A percentile compares a stretch with the other conserved stretches of the same genome.
Conservation (phyloP, 37 sponge, comb jelly and placozoan species). For the Dysidea cf. avara region DNA sequence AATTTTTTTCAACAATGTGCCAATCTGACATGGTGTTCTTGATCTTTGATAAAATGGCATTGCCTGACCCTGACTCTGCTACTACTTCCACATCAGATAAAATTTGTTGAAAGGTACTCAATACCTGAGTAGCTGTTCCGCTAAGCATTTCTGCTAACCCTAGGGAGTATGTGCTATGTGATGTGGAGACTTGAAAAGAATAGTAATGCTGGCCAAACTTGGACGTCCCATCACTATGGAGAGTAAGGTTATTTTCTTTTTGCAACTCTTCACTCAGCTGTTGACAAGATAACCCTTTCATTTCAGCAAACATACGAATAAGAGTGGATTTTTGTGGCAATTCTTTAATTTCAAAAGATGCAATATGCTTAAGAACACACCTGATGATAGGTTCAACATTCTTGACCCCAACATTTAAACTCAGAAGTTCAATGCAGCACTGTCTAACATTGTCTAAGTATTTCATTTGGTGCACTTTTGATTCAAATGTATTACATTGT, state of each 20-base stretch:
- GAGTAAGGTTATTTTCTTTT: background rate
- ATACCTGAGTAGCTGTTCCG: conserved; percentile 4
- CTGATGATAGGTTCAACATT: background rate
- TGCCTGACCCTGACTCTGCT: background rate
- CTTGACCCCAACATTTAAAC: background rate
- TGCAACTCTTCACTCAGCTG: background rate
- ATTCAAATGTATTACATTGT: too few species aligned
- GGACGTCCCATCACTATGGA: conserved; percentile 14
- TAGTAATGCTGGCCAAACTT: conserved; percentile 21
- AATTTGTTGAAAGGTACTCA: background rate
- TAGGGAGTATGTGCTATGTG: background rate
- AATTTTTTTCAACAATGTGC: too few species aligned
- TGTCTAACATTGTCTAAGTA: background rate
- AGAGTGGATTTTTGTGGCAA: background rate
- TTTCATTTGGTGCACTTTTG: too few species aligned
- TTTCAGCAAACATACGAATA: background rate
- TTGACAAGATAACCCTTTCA: background rate
- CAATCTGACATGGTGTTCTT: conserved; percentile 28
- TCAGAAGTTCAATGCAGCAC: too few species aligned
- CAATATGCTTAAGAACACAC: background rate
- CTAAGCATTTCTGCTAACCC: conserved; percentile 5
- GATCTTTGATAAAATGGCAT: background rate
- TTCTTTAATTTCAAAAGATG: background rate
- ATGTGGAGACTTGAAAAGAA: background rate
- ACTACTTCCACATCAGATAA: background rate